Conservation (phyloP, 2,113 vertebrate species). For the Nothobranchius kuhntae region DNA sequence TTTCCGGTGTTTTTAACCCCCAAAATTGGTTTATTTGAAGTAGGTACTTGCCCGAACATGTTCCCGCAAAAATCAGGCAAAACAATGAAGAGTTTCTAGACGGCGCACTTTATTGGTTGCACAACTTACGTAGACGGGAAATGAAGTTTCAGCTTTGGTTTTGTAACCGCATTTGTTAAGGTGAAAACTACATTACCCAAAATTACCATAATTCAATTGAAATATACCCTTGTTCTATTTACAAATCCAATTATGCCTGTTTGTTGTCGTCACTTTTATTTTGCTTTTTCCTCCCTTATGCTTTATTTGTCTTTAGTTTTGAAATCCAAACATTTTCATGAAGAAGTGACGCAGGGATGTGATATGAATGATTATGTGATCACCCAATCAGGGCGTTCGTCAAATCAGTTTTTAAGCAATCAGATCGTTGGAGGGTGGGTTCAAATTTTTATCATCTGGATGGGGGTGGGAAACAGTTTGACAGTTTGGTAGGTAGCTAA, state of each 20-base stretch:
- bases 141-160: slow-evolving; percentile 29
- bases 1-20: neutral
- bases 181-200: slow-evolving; percentile 56
- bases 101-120: slow-evolving; percentile 21
- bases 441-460: slow-evolving; percentile 18
- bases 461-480: slow-evolving; percentile 51
- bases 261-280: neutral
- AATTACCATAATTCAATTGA: slow-evolving; percentile 16
- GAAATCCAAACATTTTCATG: neutral
- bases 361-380: slow-evolving; percentile 3
- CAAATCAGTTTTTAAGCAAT: slow-evolving; percentile 33
- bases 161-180: accelerated
- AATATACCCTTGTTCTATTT: neutral
- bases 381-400: slow-evolving; percentile 31
- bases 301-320: accelerated
- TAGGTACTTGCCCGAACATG: slow-evolving; percentile 43
- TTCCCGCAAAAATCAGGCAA: slow-evolving; percentile 4
- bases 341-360: neutral
- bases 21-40: neutral
- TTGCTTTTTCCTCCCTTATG: neutral
- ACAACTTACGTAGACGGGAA: slow-evolving; percentile 34
- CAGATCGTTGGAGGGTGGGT: slow-evolving; percentile 29
- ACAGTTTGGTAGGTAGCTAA: slow-evolving; percentile 63
- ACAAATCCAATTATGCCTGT: neutral
- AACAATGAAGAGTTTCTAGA: slow-evolving; percentile 26